phyloP scores from a whole-genome alignment of 1,140 invertebrate species.

The Papilio machaon region DNA sequence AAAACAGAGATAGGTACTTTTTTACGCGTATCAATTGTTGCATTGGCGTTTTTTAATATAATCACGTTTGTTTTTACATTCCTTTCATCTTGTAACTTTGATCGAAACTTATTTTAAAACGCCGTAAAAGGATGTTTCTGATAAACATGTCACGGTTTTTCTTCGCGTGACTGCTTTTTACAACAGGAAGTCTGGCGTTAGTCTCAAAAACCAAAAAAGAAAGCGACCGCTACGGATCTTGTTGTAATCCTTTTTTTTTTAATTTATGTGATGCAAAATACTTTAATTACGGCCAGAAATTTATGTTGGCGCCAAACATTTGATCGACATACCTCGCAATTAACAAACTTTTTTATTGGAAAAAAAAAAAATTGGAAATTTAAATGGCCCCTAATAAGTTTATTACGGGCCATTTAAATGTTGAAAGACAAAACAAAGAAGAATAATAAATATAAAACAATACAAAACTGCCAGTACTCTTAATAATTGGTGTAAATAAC shows the following conservation, averaged over 20 bases:
- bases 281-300: background rate
- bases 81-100: background rate
- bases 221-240: background rate
- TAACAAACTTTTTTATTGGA: too few species aligned
- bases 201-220: background rate
- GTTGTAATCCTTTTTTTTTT: background rate
- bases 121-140: conserved; percentile 1
- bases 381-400: too few species aligned
- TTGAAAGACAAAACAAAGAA: too few species aligned
- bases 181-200: background rate
- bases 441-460: too few species aligned
- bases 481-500: too few species aligned
- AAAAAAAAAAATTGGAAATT: too few species aligned
- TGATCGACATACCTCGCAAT: background rate
- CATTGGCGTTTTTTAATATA: too few species aligned
- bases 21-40: too few species aligned
- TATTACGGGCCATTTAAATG: too few species aligned
- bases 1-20: too few species aligned
- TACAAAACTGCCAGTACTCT: too few species aligned
- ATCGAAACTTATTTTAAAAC: background rate
- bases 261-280: conserved; percentile 1
- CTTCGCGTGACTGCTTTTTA: background rate
- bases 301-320: background rate
- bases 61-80: background rate
- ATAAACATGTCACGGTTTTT: background rate